These are phyloP conservation scores for Murina feae DNA, from an alignment of 2,113 vertebrate species.

Conservation along the genomic window DNA sequence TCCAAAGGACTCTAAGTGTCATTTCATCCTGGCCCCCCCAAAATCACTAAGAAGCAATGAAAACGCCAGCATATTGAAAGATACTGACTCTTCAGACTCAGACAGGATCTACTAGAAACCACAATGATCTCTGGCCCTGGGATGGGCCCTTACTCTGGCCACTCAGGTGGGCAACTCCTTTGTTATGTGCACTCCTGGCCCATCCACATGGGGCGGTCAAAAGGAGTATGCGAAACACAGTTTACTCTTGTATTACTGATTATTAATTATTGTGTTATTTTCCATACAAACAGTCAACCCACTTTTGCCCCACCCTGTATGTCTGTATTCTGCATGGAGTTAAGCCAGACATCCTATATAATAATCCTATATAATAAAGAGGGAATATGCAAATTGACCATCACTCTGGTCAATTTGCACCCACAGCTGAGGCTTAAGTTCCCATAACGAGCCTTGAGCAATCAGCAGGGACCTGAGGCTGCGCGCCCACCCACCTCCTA, in stretches of 20 bases:
- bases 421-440: too few species aligned
- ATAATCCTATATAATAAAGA: too few species aligned
- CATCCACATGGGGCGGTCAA: neutral
- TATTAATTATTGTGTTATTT: too few species aligned
- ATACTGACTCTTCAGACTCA: neutral
- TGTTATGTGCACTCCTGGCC: neutral
- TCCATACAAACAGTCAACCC: too few species aligned
- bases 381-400: too few species aligned
- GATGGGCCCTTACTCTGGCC: neutral
- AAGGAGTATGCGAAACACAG: too few species aligned
- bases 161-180: neutral
- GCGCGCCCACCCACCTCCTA: too few species aligned
- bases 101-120: neutral
- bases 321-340: neutral
- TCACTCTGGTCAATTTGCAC: too few species aligned
- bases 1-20: neutral
- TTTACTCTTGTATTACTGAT: too few species aligned
- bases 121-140: neutral
- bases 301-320: too few species aligned
- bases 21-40: neutral
- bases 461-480: too few species aligned
- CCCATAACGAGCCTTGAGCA: too few species aligned
- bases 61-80: neutral
- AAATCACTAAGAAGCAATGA: neutral
- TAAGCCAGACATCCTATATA: neutral